Evolutionary conservation across 1,140 invertebrate species (phyloP).

Genomic region (Periplaneta americana): DNA sequence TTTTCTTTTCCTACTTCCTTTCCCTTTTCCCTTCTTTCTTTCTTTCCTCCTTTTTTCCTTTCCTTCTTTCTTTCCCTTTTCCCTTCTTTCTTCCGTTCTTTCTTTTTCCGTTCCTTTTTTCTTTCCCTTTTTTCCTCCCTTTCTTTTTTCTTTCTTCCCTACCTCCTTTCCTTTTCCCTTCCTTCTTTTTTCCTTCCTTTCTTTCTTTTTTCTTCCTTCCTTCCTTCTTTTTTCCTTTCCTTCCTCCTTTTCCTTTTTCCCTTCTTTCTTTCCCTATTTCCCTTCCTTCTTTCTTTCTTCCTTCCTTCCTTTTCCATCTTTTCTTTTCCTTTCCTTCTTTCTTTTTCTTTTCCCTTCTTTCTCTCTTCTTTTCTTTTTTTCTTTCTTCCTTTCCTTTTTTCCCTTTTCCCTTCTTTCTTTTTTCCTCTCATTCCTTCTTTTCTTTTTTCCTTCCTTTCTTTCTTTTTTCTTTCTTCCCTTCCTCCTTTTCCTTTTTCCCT

Average conservation of each 20-base stretch:
- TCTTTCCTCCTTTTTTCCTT: not conserved
- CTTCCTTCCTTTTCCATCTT: not conserved
- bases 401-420: not conserved
- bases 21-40: not conserved
- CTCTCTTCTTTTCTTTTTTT: not conserved
- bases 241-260: not conserved
- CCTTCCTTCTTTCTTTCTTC: no score
- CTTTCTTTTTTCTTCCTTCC: not conserved
- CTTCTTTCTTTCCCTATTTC: not conserved
- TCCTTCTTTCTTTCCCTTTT: not conserved
- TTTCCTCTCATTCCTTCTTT: no score
- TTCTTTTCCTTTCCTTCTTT: not conserved
- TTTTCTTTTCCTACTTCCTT: not conserved
- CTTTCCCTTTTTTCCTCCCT: not conserved
- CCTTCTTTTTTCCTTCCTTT: not conserved
- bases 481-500: no score
- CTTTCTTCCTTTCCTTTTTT: not conserved
- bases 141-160: not conserved
- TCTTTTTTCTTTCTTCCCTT: not conserved
- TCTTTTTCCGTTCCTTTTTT: no score
- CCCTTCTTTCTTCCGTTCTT: not conserved
- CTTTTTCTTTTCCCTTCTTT: not conserved
- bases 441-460: not conserved
- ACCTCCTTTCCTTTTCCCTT: not conserved
- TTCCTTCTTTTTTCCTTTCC: not conserved